Conservation (phyloP, 2,888 invertebrate genomes). For the Boloria selene region DNA sequence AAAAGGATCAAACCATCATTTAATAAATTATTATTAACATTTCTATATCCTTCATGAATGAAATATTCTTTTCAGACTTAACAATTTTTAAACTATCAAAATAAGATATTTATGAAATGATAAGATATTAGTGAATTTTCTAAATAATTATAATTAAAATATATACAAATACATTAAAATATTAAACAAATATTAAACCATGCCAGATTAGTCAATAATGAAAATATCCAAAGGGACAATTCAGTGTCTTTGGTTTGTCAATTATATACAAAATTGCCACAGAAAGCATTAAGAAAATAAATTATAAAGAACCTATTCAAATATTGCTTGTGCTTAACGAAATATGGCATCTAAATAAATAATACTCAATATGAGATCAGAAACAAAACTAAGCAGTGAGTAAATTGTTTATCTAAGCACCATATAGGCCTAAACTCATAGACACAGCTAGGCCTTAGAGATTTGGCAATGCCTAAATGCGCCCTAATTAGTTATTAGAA, state of each 20-base stretch:
- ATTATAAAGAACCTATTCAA: constrained; percentile 58
- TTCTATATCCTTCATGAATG: neutral
- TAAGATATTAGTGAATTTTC: neutral
- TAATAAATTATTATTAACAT: neutral
- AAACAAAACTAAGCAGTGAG: constrained; percentile 68
- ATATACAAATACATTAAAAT: constrained; percentile 42
- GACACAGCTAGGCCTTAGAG: constrained; percentile 11
- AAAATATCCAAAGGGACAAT: constrained; percentile 64
- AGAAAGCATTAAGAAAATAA: constrained; percentile 60
- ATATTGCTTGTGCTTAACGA: constrained; percentile 67
- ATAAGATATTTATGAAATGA: neutral
- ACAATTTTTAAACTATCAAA: constrained; percentile 24
- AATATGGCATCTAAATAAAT: constrained; percentile 82
- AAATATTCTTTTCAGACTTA: constrained; percentile 21
- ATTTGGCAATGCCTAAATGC: neutral
- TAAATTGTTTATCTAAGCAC: constrained; percentile 58
- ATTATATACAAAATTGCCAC: constrained; percentile 69
- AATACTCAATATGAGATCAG: constrained; percentile 81
- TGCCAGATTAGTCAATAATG: constrained; percentile 51
- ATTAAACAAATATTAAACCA: constrained; percentile 43
- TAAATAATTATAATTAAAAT: constrained; percentile 50
- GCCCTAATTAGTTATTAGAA: constrained; percentile 1
- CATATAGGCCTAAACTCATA: constrained; percentile 53
- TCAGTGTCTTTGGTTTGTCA: constrained; percentile 74
- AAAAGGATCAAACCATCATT: neutral